A percentile compares a stretch with the other conserved stretches of the same genome.
Evolutionary conservation across 2,797 vertebrate species (phyloP).

Genomic region (Synaphobranchus kaupii): DNA sequence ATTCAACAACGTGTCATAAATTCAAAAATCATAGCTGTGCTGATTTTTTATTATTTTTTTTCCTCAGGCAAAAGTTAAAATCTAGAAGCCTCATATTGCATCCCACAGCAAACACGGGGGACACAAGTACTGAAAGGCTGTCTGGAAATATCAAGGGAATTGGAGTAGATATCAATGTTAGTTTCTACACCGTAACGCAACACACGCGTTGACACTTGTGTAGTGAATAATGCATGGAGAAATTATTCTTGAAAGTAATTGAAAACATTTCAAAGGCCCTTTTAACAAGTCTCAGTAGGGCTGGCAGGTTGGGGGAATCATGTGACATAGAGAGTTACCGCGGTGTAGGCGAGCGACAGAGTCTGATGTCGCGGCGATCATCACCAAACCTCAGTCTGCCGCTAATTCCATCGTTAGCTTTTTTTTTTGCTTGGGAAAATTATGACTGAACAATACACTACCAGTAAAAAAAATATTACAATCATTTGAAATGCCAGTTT

Average conservation of each 20-base stretch:
- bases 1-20: slow-evolving; percentile 15
- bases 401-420: neutral
- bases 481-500: neutral
- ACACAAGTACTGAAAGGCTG: neutral
- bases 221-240: neutral
- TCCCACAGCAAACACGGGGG: neutral
- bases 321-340: neutral
- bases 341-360: neutral
- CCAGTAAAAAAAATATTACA: neutral
- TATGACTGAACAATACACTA: neutral
- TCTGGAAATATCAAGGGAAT: neutral
- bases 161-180: neutral
- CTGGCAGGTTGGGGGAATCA: neutral
- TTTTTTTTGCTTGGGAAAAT: neutral
- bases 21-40: neutral
- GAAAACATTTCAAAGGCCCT: neutral
- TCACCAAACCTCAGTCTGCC: neutral
- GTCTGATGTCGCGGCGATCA: neutral
- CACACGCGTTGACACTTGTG: neutral
- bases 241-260: neutral
- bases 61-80: neutral
- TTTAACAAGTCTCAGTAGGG: neutral
- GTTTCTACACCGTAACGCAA: neutral
- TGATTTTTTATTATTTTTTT: neutral
- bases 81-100: neutral